phyloP scores from a whole-genome alignment of 2,888 invertebrate species.

The Aporophyla lueneburgensis region DNA sequence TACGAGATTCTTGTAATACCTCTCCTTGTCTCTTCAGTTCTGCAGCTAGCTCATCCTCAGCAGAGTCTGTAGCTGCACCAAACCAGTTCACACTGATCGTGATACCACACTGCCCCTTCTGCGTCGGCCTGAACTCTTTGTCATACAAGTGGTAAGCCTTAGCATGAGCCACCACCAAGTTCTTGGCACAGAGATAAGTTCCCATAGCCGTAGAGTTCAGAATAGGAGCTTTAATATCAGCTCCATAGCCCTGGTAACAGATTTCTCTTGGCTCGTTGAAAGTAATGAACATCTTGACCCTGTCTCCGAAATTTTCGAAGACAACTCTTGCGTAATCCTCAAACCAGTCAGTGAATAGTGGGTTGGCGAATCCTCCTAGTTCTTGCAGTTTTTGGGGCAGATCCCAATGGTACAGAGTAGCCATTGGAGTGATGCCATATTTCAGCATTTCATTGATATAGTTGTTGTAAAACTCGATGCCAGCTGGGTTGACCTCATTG shows the following conservation, averaged over 20 bases:
- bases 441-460: conserved; percentile 91
- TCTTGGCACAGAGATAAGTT: conserved; percentile 86
- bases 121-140: conserved; percentile 74
- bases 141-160: conserved; percentile 81
- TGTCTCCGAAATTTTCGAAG: conserved; percentile 84
- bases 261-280: conserved; percentile 87
- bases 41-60: conserved; percentile 81
- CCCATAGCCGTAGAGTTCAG: conserved; percentile 82
- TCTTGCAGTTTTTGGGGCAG: conserved; percentile 78
- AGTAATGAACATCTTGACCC: conserved; percentile 74
- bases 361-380: conserved; percentile 76
- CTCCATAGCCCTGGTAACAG: conserved; percentile 85
- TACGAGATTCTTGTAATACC: too few relatives aligned
- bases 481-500: conserved; percentile 89
- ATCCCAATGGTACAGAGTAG: conserved; percentile 90
- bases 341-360: conserved; percentile 84
- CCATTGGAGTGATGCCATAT: conserved; percentile 91
- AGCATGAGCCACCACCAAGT: conserved; percentile 89
- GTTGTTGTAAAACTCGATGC: conserved; percentile 92
- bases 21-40: conserved; percentile 75
- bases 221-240: conserved; percentile 73
- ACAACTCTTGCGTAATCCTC: conserved; percentile 86
- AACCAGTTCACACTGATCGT: conserved; percentile 71
- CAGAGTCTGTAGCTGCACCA: conserved; percentile 74
- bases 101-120: conserved; percentile 71